A percentile compares a stretch with the other conserved stretches of the same genome.
phyloP scores from a whole-genome alignment of 2,113 vertebrate genomes.

The Esox niger region DNA sequence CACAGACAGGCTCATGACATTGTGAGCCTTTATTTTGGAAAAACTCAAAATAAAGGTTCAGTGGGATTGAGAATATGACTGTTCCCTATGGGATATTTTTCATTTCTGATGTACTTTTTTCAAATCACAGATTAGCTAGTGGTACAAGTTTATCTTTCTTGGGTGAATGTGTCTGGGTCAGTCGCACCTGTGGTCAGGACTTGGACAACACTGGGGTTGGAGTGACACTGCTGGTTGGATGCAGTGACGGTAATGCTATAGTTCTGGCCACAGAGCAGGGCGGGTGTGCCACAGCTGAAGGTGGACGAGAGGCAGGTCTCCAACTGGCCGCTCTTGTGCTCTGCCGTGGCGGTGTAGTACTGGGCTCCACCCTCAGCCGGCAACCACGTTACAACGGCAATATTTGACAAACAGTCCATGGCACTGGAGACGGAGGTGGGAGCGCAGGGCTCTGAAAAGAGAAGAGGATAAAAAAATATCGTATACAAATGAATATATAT shows the following conservation, averaged over 20 bases:
- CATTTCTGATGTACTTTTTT: not conserved
- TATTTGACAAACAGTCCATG: constrained; percentile 68
- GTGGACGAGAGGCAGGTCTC: constrained; percentile 62
- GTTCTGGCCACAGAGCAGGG: constrained; percentile 62
- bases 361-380: constrained; percentile 42
- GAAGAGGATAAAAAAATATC: too few relatives aligned
- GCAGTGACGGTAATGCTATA: constrained; percentile 65
- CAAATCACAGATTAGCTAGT: not conserved
- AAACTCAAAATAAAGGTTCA: too few relatives aligned
- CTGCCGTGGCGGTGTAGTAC: constrained; percentile 57
- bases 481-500: too few relatives aligned
- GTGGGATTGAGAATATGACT: too few relatives aligned
- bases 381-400: constrained; percentile 62
- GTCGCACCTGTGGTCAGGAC: constrained; percentile 65
- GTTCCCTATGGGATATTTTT: too few relatives aligned
- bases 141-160: not conserved
- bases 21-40: not conserved
- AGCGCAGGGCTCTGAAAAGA: constrained; percentile 61
- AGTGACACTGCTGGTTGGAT: constrained; percentile 56
- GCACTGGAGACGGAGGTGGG: constrained; percentile 50
- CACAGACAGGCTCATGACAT: not conserved
- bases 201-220: constrained; percentile 51
- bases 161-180: constrained; percentile 1
- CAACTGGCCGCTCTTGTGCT: constrained; percentile 26
- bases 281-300: constrained; percentile 57